A percentile compares a stretch with the other conserved stretches of the same genome.
These are phyloP conservation scores for Myanophis thanlyinensis DNA, from an alignment of 2,113 vertebrate genomes.

Conservation along the genomic window DNA sequence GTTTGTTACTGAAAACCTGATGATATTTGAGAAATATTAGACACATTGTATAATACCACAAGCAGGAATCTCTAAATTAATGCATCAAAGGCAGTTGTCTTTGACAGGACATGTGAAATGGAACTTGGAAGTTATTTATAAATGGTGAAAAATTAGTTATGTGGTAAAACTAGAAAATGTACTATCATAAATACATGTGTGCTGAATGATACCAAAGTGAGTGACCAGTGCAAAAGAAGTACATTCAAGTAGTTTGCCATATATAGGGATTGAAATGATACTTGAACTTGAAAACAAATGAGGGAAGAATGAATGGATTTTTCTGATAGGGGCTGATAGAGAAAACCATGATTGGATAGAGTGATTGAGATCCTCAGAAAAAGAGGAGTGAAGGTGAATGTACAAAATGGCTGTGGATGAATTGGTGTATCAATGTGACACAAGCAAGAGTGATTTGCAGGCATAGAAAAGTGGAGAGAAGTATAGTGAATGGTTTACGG, in stretches of 20 bases:
- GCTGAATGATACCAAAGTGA: not conserved
- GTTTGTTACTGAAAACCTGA: not conserved
- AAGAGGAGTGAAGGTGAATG: not conserved
- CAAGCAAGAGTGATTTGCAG: not conserved
- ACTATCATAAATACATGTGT: not conserved
- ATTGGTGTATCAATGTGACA: not conserved
- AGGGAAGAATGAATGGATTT: not conserved
- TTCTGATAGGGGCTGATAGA: not conserved
- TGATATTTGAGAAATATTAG: not conserved
- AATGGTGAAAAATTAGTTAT: not conserved
- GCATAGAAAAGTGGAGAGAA: not conserved
- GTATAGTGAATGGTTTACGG: not conserved
- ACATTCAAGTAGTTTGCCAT: not conserved
- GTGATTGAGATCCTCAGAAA: not conserved
- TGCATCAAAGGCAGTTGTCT: not conserved
- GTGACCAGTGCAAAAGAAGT: not conserved
- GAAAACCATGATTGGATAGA: not conserved
- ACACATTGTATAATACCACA: not conserved
- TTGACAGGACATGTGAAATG: not conserved
- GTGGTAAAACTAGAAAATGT: not conserved
- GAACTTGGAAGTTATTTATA: not conserved
- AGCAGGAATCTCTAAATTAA: not conserved
- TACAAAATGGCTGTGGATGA: not conserved
- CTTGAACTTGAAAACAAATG: not conserved
- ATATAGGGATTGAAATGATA: not conserved